Base-by-base conservation (phyloP, 2,113 vertebrate genomes). In the Pluvialis apricaria region DNA sequence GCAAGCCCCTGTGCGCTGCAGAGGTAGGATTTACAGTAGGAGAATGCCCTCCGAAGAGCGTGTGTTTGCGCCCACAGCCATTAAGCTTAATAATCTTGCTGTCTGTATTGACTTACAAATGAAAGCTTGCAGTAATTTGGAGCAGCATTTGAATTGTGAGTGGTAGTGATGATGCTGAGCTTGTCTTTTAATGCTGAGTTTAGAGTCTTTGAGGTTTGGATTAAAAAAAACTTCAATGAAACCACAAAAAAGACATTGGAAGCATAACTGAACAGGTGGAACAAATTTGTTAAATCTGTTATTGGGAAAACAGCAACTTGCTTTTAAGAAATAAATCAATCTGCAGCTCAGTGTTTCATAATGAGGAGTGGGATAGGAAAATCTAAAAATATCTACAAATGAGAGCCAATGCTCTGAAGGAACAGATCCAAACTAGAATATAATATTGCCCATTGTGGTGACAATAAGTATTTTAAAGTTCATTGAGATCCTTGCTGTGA, bases 241-340 rank as follows among this genome's bases (percentile, higher is more conserved):
- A 97, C 95, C 96, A 96, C 94, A 98, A 96, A 96, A 98, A 98
- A 98, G 93, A 58, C 95, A 97, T 95, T 47, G 55, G 91, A 89
- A 78, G 75, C 91, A 96, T 98, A 97, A 97, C 78, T 96, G 94
- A 98, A 83, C 95, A 98, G 91, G 96, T 98, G 91, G 89, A 98
- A 97, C 95, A 97, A 98, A 98, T 97, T 95, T 97, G 90, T 98
- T 98, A 97, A 98, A 93, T 96, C 96, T 98, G 94, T 97, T 98
- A 90, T 97, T 96, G 93, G 86, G 94, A 95, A 97, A 97, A 97
- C 91, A 97, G 94, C 97, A 97, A 97, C 88, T 96, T 83, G 92
- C 96, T 98, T 96, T 97, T 96, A 96, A 98, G 96, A 96, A 97
- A 97, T 97, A 98, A 98, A 97, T 97, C 88, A 97, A 76, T 96